These are phyloP conservation scores for Danio tinwini DNA, from an alignment of 2,797 vertebrate genomes.

Conservation along the genomic window DNA sequence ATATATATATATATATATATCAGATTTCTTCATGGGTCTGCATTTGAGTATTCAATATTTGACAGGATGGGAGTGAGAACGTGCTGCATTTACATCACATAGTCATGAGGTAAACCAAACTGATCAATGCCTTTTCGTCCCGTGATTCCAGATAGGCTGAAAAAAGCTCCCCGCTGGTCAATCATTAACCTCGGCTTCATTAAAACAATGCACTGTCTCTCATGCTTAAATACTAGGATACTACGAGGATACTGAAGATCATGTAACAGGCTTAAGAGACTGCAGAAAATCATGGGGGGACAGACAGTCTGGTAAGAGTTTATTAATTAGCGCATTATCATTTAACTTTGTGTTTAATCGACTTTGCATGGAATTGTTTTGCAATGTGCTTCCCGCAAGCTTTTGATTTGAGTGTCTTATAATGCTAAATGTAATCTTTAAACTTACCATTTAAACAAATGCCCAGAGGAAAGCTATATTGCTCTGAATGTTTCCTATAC, in stretches of 20 bases:
- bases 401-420: background rate
- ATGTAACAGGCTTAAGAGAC: constrained; percentile 10
- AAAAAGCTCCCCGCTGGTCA: background rate
- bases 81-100: background rate
- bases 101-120: background rate
- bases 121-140: constrained; percentile 19
- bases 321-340: background rate
- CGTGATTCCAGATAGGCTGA: constrained; percentile 13
- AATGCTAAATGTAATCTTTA: no score
- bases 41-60: background rate
- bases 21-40: no score
- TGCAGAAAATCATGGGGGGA: constrained; percentile 20
- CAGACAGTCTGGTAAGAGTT: constrained; percentile 30
- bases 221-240: constrained; percentile 1
- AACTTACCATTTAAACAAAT: background rate
- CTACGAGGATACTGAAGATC: constrained; percentile 3
- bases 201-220: constrained; percentile 8
- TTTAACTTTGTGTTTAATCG: background rate
- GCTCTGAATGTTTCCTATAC: background rate
- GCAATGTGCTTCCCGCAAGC: background rate
- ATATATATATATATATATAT: no score
- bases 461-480: background rate
- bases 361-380: background rate
- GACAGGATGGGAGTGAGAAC: background rate
- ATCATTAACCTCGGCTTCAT: constrained; percentile 35